A percentile compares a stretch with the other conserved stretches of the same genome.
Conservation (phyloP, 92 coral and sea anemone species). For the Porites lobata region DNA sequence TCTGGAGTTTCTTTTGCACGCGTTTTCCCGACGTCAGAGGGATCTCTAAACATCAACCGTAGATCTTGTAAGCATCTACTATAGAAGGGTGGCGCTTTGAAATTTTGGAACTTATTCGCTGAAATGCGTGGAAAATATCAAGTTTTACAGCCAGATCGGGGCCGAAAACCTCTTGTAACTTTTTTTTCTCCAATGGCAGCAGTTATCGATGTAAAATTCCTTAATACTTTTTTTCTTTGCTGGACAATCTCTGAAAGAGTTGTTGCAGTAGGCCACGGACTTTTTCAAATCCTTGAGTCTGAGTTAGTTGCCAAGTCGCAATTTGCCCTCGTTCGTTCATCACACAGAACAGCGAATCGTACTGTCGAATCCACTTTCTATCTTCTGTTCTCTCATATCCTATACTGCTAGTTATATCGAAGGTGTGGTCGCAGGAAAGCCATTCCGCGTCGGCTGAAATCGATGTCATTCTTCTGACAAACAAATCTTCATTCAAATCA, state of each 20-base stretch:
- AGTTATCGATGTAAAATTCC: slow-evolving; percentile 64
- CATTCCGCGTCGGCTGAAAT: slow-evolving; percentile 49
- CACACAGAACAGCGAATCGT: slow-evolving; percentile 48
- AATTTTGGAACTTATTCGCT: slow-evolving; percentile 35
- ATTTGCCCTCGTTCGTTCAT: slow-evolving; percentile 69
- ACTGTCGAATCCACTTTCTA: slow-evolving; percentile 65
- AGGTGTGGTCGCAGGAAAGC: slow-evolving; percentile 73
- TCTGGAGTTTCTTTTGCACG: slow-evolving; percentile 53
- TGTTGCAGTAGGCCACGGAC: slow-evolving; percentile 25
- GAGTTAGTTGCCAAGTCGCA: slow-evolving; percentile 57
- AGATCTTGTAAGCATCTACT: slow-evolving; percentile 46
- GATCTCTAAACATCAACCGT: slow-evolving; percentile 54
- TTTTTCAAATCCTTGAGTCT: slow-evolving; percentile 44
- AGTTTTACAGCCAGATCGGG: slow-evolving; percentile 36
- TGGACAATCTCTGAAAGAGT: slow-evolving; percentile 30
- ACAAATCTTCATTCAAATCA: slow-evolving; percentile 48
- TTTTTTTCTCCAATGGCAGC: slow-evolving; percentile 67
- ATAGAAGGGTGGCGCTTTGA: slow-evolving; percentile 44
- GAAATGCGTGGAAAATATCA: slow-evolving; percentile 59
- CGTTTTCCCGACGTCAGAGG: slow-evolving; percentile 57
- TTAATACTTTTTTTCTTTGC: slow-evolving; percentile 38
- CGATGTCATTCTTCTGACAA: slow-evolving; percentile 48
- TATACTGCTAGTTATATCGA: slow-evolving; percentile 53
- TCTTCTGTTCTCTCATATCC: slow-evolving; percentile 59
- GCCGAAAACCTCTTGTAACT: slow-evolving; percentile 57